Conservation (phyloP, 2,113 vertebrate genomes). For the Pipra filicauda region DNA sequence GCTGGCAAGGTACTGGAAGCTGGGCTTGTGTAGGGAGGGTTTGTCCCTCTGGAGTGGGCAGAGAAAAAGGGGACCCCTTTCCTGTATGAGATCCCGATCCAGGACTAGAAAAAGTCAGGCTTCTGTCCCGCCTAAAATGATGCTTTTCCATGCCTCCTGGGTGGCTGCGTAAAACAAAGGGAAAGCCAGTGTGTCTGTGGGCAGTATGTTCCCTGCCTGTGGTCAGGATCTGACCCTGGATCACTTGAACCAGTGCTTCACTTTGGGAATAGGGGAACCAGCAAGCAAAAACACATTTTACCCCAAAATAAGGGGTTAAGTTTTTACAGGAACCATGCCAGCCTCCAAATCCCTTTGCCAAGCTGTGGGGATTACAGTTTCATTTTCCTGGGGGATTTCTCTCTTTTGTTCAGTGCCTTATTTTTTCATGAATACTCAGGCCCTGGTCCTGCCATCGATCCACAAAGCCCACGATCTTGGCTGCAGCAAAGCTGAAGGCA, state of each 20-base stretch:
- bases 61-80: neutral
- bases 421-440: slow-evolving; percentile 9
- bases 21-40: neutral
- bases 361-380: slow-evolving; percentile 52
- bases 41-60: neutral
- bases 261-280: neutral
- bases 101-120: neutral
- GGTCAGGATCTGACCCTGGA: neutral
- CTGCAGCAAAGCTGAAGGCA: neutral
- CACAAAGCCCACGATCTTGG: neutral
- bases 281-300: neutral
- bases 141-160: neutral
- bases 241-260: neutral
- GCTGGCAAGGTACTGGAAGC: neutral
- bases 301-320: neutral
- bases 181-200: neutral
- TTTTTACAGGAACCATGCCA: slow-evolving; percentile 4
- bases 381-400: slow-evolving; percentile 57
- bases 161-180: neutral
- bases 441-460: neutral
- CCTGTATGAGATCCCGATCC: neutral
- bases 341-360: slow-evolving; percentile 33
- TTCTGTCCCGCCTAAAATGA: neutral
- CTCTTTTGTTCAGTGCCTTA: slow-evolving; percentile 35
- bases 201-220: neutral